A percentile compares a stretch with the other conserved stretches of the same genome.
Conservation (phyloP, 2,113 vertebrate species). For the Dasyornis broadbenti region DNA sequence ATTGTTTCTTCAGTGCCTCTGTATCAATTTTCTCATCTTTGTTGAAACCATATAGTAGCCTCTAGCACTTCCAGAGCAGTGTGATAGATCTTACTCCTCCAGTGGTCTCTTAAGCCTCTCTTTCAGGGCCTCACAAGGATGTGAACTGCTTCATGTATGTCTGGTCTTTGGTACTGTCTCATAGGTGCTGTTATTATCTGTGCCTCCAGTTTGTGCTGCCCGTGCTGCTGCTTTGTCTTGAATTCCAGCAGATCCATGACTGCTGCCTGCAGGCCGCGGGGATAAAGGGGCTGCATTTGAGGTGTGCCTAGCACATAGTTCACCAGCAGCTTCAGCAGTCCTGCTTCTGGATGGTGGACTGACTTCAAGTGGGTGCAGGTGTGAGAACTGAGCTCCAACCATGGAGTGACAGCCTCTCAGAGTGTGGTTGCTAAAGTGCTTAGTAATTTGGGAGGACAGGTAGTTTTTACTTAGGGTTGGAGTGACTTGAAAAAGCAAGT, state of each 20-base stretch:
- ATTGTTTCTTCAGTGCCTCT: neutral
- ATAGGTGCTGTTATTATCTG: neutral
- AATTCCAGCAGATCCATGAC: neutral
- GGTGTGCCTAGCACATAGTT: neutral
- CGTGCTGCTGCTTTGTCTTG: neutral
- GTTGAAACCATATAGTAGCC: neutral
- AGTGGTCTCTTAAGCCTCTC: neutral
- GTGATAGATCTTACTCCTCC: neutral
- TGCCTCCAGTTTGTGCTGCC: neutral
- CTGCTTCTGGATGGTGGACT: neutral
- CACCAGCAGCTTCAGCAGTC: neutral
- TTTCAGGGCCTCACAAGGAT: neutral
- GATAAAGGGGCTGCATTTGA: neutral
- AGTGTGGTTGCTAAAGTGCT: neutral
- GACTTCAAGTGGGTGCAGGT: neutral
- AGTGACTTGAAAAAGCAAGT: neutral
- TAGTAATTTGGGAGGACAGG: neutral
- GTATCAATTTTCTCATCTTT: neutral
- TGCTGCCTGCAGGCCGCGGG: neutral
- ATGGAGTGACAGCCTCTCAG: neutral
- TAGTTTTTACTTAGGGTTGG: neutral
- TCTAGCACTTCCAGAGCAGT: neutral
- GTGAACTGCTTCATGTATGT: fast-evolving
- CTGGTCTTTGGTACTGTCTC: neutral
- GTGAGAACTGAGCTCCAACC: neutral